These are phyloP conservation scores for Ypsolopha scabrella DNA, from an alignment of 2,888 invertebrate genomes.

Conservation along the genomic window DNA sequence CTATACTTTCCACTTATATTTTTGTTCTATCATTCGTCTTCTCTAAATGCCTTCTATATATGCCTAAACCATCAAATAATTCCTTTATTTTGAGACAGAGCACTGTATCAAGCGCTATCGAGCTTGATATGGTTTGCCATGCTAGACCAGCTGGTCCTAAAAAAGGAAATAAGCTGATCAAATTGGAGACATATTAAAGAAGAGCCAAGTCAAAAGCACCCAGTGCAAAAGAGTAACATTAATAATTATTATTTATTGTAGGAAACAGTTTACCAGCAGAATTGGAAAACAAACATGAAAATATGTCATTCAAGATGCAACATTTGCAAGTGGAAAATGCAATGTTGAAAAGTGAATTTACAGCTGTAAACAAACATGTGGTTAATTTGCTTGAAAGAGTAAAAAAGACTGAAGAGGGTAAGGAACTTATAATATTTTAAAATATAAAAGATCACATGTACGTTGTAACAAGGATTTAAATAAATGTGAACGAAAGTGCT, in stretches of 20 bases:
- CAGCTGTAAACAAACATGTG: constrained; percentile 49
- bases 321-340: constrained; percentile 57
- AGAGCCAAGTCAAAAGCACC: too few species aligned
- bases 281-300: constrained; percentile 23
- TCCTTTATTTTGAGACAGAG: too few species aligned
- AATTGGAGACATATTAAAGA: too few species aligned
- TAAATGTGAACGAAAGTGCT: not conserved
- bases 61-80: too few species aligned
- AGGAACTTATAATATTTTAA: not conserved
- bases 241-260: constrained; percentile 12
- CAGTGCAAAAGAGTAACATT: too few species aligned
- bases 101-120: too few species aligned
- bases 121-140: too few species aligned
- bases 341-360: constrained; percentile 58
- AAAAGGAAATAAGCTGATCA: too few species aligned
- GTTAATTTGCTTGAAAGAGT: constrained; percentile 39
- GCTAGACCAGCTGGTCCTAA: too few species aligned
- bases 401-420: constrained; percentile 42
- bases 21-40: too few species aligned
- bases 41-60: too few species aligned
- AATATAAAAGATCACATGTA: not conserved
- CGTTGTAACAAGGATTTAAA: not conserved
- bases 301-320: constrained; percentile 34
- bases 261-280: constrained; percentile 45
- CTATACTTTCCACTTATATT: too few species aligned